Percentiles rank a stretch among this genome's conserved stretches.
Evolutionary conservation across 2,797 vertebrate species (phyloP).

Genomic region (Limnodromus scolopaceus): DNA sequence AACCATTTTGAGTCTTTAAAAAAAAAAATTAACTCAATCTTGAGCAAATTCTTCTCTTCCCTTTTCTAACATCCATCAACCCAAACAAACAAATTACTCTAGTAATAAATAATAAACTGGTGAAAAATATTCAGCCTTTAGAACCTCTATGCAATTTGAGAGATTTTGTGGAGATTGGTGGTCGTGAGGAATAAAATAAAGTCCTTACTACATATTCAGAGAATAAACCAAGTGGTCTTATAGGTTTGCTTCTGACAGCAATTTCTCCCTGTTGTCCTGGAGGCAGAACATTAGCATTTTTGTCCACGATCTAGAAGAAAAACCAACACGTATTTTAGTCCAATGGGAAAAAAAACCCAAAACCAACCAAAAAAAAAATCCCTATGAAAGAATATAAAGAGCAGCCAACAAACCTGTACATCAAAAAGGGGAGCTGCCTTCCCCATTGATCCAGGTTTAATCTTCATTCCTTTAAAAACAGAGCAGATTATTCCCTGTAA

Average conservation of each 20-base stretch:
- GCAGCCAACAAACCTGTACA: conserved; percentile 78
- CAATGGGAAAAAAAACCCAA: not conserved
- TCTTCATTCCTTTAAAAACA: conserved; percentile 81
- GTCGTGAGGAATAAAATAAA: not conserved
- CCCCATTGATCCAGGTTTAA: conserved; percentile 84
- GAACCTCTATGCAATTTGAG: not conserved
- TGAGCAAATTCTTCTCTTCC: not conserved
- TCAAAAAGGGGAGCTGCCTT: conserved; percentile 80
- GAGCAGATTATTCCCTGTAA: conserved; percentile 80
- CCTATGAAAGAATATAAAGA: not conserved
- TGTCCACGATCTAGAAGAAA: conserved; percentile 81
- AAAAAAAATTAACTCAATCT: not conserved
- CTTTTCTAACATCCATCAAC: not conserved
- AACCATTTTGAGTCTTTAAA: not conserved
- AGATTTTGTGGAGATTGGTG: not conserved
- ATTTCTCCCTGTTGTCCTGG: conserved; percentile 81
- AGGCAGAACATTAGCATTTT: conserved; percentile 76
- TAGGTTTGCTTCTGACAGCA: conserved; percentile 81
- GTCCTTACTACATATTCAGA: conserved; percentile 80
- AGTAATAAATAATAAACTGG: not conserved
- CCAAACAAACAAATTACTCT: not conserved
- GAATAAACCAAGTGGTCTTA: conserved; percentile 82
- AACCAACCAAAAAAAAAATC: not conserved
- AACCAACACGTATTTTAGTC: not conserved
- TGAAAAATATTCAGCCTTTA: not conserved